Base-by-base conservation (phyloP, 1,140 invertebrate species). In the Hydropsyche tenuis region DNA sequence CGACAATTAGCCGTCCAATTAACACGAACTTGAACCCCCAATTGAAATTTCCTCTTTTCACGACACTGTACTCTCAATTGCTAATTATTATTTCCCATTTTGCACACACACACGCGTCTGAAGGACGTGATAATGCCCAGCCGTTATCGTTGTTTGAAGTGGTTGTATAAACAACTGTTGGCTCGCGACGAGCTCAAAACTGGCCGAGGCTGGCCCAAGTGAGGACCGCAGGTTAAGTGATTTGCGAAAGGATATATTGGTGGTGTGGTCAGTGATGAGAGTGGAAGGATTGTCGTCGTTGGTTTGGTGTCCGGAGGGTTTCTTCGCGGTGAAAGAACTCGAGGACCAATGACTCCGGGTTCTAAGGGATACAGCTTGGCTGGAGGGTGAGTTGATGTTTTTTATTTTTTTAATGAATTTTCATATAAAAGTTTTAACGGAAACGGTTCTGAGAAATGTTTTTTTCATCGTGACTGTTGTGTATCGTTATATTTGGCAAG, bases 321-420 rank as follows among this genome's bases (percentile, higher is more conserved):
- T 25, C 9, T 25, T 14, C 20, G n/a, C 1, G 56, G 22, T 23
- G 3, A 3, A 60, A 60, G 25, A 3, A 14, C 4, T 23, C 43
- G 18, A 9, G 48, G 48, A 16, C n/a, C 53, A 65, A 73, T 73
- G 71, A 73, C 71, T 73, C 62, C 71, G 25, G 71, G 63, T n/a
- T 73, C 71, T 6, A 43, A 56, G 45, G 60, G 60, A 9, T 73
- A 63, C 71, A 51, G 43, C 37, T 45, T 65, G 71, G 46, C 71
- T 18, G 62, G 56, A 46, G 71, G 71, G 71, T 73, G 71, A 73
- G 71, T 73, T 11, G n/a, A n/a, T n/a, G n/a, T n/a, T n/a, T n/a
- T n/a, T n/a, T n/a, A 2, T 62, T 62, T 22, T 62, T 62, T 22
- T 4, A 23, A 20, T 62, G 22, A 20, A n/a, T 16, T 51, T 51